These are phyloP conservation scores for Eciton burchellii DNA, from an alignment of 1,140 invertebrate species.

Conservation along the genomic window DNA sequence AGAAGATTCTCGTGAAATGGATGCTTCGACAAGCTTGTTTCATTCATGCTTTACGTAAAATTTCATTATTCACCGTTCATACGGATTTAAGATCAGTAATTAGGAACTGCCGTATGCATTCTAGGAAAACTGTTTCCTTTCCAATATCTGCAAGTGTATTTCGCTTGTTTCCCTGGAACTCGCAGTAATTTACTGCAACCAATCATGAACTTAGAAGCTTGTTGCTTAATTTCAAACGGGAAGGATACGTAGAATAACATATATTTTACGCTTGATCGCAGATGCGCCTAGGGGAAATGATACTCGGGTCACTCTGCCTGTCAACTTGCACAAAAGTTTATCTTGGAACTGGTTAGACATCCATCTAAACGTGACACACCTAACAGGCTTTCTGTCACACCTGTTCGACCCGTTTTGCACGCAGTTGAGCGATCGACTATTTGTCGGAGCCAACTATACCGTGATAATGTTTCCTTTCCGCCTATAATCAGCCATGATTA, in stretches of 20 bases:
- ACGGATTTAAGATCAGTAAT: neutral
- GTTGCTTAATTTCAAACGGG: neutral
- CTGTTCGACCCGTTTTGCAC: slow-evolving; percentile 60
- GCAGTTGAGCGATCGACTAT: slow-evolving; percentile 1
- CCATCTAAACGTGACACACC: slow-evolving; percentile 49
- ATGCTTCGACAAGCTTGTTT: neutral
- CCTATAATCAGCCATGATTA: slow-evolving; percentile 26
- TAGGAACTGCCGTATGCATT: neutral
- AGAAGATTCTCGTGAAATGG: neutral
- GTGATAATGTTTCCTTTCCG: slow-evolving; percentile 41
- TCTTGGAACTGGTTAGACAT: slow-evolving; percentile 38
- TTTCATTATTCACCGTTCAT: neutral
- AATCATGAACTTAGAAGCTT: neutral
- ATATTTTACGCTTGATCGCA: neutral
- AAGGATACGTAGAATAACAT: neutral
- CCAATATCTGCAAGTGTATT: neutral
- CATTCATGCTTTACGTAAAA: neutral
- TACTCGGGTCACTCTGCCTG: neutral
- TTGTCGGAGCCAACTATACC: slow-evolving; percentile 20
- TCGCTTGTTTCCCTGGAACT: neutral
- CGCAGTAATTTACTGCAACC: neutral
- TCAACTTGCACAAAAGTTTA: slow-evolving; percentile 27
- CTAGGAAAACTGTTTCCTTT: neutral
- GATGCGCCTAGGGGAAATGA: neutral
- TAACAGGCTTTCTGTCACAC: slow-evolving; percentile 58